Conservation (phyloP, 2,113 vertebrate species). For the Jacana jacana region DNA sequence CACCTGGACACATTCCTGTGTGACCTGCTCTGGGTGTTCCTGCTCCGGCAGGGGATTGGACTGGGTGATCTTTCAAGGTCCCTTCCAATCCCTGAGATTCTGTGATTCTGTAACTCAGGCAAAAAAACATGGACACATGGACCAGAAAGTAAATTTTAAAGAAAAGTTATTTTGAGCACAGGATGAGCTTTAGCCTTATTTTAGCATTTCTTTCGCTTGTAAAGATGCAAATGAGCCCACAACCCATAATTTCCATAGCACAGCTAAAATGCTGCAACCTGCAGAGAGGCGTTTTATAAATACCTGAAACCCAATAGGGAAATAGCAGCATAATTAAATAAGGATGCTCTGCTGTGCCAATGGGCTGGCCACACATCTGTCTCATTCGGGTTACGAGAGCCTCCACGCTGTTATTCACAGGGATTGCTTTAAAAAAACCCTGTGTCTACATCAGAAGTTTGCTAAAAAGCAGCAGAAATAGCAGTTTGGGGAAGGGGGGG, state of each 20-base stretch:
- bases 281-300: slow-evolving; percentile 15
- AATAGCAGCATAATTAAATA: neutral
- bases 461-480: neutral
- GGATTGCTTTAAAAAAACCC: neutral
- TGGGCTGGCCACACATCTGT: neutral
- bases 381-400: neutral
- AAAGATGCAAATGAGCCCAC: slow-evolving; percentile 3
- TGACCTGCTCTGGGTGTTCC: no score
- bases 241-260: neutral
- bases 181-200: neutral
- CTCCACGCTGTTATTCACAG: neutral
- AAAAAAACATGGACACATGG: neutral
- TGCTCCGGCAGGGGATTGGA: no score
- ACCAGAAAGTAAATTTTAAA: neutral
- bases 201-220: neutral
- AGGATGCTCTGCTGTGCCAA: neutral
- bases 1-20: no score
- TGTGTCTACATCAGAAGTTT: neutral
- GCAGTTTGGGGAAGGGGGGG: neutral
- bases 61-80: no score
- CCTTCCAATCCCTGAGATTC: no score
- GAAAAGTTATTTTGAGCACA: neutral
- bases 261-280: neutral
- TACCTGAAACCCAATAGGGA: neutral
- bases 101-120: no score